Evolutionary conservation across 2,888 invertebrate species (phyloP).

Genomic region (Drosophila yooni): DNA sequence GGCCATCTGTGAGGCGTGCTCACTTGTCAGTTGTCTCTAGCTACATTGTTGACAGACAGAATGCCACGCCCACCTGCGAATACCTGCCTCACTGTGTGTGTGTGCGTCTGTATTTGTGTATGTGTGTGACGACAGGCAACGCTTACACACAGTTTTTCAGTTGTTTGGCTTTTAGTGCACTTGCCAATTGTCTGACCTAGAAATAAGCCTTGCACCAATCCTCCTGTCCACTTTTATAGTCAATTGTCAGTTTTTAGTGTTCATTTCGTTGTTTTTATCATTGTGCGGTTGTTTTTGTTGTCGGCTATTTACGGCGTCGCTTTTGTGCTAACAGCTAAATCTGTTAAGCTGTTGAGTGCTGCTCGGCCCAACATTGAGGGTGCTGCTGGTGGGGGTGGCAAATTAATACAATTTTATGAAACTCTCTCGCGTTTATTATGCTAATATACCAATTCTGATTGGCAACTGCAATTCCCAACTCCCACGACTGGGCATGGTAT

Average conservation of each 20-base stretch:
- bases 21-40: slow-evolving; percentile 76
- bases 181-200: slow-evolving; percentile 76
- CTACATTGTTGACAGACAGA: slow-evolving; percentile 71
- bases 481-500: slow-evolving; percentile 8
- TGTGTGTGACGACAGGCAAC: slow-evolving; percentile 5
- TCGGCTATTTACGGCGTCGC: slow-evolving; percentile 56
- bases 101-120: not conserved
- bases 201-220: slow-evolving; percentile 42
- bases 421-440: slow-evolving; percentile 66
- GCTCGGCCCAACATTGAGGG: slow-evolving; percentile 13
- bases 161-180: slow-evolving; percentile 78
- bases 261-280: slow-evolving; percentile 17
- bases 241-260: slow-evolving; percentile 40
- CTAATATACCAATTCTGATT: slow-evolving; percentile 56
- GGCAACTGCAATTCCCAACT: slow-evolving; percentile 15
- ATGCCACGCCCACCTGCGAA: slow-evolving; percentile 45
- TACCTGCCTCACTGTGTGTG: slow-evolving; percentile 32
- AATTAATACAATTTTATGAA: slow-evolving; percentile 77
- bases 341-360: slow-evolving; percentile 77
- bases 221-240: not conserved
- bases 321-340: slow-evolving; percentile 59
- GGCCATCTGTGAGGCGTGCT: slow-evolving; percentile 72
- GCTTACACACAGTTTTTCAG: slow-evolving; percentile 45
- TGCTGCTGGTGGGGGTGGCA: not conserved
- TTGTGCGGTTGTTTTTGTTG: slow-evolving; percentile 17